These are phyloP conservation scores for Aspidiotus destructor DNA, from an alignment of 2,888 invertebrate genomes.

Conservation along the genomic window DNA sequence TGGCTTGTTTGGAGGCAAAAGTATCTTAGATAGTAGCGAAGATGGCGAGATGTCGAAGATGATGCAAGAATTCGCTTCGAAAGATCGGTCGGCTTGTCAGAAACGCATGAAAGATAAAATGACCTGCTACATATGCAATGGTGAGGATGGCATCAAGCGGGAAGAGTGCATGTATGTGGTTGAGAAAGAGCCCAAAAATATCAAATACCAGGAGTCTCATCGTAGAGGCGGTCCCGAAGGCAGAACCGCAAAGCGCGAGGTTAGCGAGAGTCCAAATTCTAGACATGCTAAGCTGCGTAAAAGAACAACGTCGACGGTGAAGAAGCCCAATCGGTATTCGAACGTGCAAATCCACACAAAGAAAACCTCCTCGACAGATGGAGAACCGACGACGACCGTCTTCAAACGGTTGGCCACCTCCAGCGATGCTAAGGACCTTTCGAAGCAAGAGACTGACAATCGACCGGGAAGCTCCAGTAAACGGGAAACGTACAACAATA, in stretches of 20 bases:
- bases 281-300: conserved; percentile 11
- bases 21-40: conserved; percentile 42
- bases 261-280: not conserved
- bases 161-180: conserved; percentile 72
- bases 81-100: conserved; percentile 59
- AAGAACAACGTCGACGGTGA: not conserved
- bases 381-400: not conserved
- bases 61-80: conserved; percentile 61
- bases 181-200: conserved; percentile 55
- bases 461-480: not conserved
- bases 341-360: conserved; percentile 24
- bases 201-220: conserved; percentile 58
- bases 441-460: not conserved
- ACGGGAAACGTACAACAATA: not conserved
- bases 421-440: not conserved
- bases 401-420: not conserved
- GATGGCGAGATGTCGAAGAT: conserved; percentile 58
- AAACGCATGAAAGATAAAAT: conserved; percentile 62
- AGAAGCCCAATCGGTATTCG: conserved; percentile 6
- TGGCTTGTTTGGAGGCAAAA: conserved; percentile 14
- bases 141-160: conserved; percentile 58
- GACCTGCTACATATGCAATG: conserved; percentile 65
- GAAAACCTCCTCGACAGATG: conserved; percentile 13
- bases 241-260: conserved; percentile 11
- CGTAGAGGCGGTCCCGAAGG: conserved; percentile 40